These are phyloP conservation scores for Barnardius zonarius DNA, from an alignment of 2,113 vertebrate species.

Conservation along the genomic window DNA sequence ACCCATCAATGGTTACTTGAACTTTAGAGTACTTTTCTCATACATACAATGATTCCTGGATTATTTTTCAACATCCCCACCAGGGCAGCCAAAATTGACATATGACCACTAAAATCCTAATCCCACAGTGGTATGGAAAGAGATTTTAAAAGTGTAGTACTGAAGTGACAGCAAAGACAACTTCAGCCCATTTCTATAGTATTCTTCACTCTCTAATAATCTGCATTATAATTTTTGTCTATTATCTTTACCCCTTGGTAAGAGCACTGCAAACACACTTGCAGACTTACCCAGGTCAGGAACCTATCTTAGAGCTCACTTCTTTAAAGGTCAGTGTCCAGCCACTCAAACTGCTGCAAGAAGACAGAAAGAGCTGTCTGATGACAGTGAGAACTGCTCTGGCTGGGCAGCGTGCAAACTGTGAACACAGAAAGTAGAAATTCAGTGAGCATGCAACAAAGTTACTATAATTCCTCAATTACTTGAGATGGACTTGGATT, in stretches of 20 bases:
- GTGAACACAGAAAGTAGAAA: neutral
- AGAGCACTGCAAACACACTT: neutral
- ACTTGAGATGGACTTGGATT: neutral
- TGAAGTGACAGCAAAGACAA: neutral
- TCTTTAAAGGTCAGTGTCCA: neutral
- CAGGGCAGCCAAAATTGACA: neutral
- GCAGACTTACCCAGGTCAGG: neutral
- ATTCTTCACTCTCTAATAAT: neutral
- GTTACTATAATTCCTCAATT: neutral
- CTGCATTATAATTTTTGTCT: neutral
- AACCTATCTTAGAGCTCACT: neutral
- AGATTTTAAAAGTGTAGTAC: neutral
- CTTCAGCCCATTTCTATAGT: neutral
- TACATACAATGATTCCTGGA: neutral
- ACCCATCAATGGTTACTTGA: neutral
- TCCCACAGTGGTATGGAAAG: neutral
- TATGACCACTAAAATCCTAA: neutral
- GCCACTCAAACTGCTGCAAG: neutral
- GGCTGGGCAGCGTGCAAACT: neutral
- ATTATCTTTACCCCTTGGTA: neutral
- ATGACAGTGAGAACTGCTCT: rapidly evolving
- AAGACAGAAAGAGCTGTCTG: neutral
- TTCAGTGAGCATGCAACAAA: neutral
- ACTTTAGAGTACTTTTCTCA: neutral
- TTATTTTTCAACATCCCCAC: neutral